Evolutionary conservation across 2,888 invertebrate species (phyloP).

Genomic region (Caenorhabditis uteleia): DNA sequence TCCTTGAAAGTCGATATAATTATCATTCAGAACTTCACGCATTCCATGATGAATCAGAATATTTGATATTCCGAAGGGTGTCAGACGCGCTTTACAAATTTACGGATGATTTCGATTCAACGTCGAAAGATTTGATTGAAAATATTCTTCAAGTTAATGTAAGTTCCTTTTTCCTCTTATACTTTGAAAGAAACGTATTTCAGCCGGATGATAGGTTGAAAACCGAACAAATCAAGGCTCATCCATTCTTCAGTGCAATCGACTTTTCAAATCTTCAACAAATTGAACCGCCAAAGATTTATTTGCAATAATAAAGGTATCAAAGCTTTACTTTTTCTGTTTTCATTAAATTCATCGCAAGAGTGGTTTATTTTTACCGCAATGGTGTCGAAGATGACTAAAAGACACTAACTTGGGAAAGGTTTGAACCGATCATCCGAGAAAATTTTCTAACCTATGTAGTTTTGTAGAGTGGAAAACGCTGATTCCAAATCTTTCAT

Average conservation of each 20-base stretch:
- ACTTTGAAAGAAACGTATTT: slow-evolving; percentile 5
- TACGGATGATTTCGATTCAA: slow-evolving; percentile 85
- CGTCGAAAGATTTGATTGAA: slow-evolving; percentile 85
- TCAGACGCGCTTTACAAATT: slow-evolving; percentile 87
- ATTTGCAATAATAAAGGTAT: slow-evolving; percentile 5
- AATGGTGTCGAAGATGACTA: too few species aligned
- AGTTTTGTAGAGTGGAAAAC: too few species aligned
- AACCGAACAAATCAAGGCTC: slow-evolving; percentile 76
- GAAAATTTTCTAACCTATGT: too few species aligned
- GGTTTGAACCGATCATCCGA: too few species aligned
- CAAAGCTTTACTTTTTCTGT: not conserved
- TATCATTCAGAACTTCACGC: slow-evolving; percentile 49
- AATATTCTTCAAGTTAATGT: slow-evolving; percentile 80
- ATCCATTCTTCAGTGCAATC: slow-evolving; percentile 76
- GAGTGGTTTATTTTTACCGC: too few species aligned
- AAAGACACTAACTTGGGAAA: too few species aligned
- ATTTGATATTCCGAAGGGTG: slow-evolving; percentile 94
- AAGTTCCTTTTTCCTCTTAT: not conserved
- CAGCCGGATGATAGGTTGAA: slow-evolving; percentile 83
- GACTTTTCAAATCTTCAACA: slow-evolving; percentile 31
- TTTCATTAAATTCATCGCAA: slow-evolving; percentile 2
- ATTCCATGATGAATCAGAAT: slow-evolving; percentile 78
- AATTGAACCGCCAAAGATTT: slow-evolving; percentile 31
- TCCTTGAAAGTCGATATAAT: not conserved
- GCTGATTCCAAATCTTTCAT: too few species aligned